These are phyloP conservation scores for Leptinotarsa juncta DNA, from an alignment of 2,888 invertebrate species.

Conservation along the genomic window DNA sequence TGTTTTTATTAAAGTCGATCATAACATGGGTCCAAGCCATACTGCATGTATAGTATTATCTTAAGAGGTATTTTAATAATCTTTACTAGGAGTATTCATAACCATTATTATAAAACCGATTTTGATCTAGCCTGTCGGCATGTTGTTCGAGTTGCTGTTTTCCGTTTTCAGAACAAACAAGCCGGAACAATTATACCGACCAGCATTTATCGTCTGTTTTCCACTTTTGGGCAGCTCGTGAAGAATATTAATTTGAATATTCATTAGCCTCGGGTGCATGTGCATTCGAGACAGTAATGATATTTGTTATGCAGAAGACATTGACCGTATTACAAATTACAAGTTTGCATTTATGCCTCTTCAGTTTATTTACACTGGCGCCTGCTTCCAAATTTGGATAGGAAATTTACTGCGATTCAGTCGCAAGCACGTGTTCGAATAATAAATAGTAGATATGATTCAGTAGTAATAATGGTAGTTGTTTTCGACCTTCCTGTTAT, in stretches of 20 bases:
- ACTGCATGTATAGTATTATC: not conserved
- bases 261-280: not conserved
- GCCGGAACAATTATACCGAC: no score
- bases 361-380: constrained; percentile 14
- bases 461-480: not conserved
- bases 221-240: not conserved
- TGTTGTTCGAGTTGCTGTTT: not conserved
- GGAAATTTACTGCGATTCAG: not conserved
- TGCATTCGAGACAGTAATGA: constrained; percentile 4
- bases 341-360: constrained; percentile 17
- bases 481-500: not conserved
- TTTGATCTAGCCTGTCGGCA: not conserved
- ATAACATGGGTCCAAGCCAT: not conserved
- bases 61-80: no score
- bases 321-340: constrained; percentile 24
- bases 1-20: not conserved
- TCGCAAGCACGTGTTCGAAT: constrained; percentile 5
- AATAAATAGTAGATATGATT: not conserved
- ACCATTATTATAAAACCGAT: not conserved
- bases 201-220: not conserved
- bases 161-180: no score
- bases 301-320: constrained; percentile 14
- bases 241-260: constrained; percentile 8
- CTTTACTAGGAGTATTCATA: no score
- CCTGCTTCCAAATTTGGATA: constrained; percentile 22